Evolutionary conservation across 2,888 invertebrate genomes (phyloP).

Genomic region (Eutolmus rufibarbis): DNA sequence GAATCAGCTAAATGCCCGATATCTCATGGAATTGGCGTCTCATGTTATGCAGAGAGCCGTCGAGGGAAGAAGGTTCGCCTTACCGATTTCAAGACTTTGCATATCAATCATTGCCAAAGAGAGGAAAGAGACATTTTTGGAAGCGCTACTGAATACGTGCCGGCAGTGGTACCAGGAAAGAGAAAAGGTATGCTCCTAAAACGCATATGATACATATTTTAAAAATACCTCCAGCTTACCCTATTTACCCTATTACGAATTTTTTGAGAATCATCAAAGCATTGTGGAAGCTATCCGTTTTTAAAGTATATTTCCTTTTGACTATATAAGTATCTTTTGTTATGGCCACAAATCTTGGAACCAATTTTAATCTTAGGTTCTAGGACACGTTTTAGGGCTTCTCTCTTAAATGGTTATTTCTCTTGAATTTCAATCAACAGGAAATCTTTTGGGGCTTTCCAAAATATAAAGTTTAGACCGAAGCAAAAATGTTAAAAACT

Average conservation of each 20-base stretch:
- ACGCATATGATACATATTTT: neutral
- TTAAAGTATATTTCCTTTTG: neutral
- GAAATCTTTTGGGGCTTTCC: too few species aligned
- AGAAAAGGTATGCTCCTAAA: constrained; percentile 66
- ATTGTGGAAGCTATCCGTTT: neutral
- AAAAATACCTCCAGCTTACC: too few species aligned
- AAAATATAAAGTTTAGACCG: too few species aligned
- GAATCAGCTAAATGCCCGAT: constrained; percentile 75
- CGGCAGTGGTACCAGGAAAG: constrained; percentile 90
- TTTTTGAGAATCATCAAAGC: neutral
- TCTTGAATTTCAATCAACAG: too few species aligned
- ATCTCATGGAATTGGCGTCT: constrained; percentile 85
- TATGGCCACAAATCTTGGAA: too few species aligned
- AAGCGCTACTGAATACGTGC: constrained; percentile 86
- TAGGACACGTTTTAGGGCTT: too few species aligned
- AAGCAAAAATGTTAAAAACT: too few species aligned
- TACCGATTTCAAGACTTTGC: constrained; percentile 85
- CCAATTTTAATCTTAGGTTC: too few species aligned
- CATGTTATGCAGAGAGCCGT: constrained; percentile 82
- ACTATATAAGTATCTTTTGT: too few species aligned
- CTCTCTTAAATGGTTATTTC: too few species aligned
- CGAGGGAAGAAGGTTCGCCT: constrained; percentile 77
- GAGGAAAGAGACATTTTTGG: constrained; percentile 85
- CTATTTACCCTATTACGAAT: too few species aligned
- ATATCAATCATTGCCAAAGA: constrained; percentile 88